Conservation (phyloP, 2,113 vertebrate species). For the Myrmecobius fasciatus region DNA sequence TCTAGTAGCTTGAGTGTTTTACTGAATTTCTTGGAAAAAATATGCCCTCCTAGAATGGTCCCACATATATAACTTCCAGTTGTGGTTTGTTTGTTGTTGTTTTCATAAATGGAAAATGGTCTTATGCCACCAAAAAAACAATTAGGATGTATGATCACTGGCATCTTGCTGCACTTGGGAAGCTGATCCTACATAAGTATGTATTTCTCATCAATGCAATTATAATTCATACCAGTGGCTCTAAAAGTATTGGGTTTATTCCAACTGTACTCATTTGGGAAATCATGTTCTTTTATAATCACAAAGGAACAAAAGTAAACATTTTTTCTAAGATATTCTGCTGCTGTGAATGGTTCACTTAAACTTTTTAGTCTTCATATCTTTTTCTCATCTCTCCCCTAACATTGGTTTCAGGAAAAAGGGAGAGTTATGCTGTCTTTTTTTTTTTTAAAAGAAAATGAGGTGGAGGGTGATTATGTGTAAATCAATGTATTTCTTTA, state of each 20-base stretch:
- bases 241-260: constrained; percentile 43
- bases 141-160: constrained; percentile 38
- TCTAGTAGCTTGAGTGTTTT: constrained; percentile 11
- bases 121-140: constrained; percentile 45
- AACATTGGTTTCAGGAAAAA: constrained; percentile 49
- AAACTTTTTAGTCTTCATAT: constrained; percentile 54
- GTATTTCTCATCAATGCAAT: constrained; percentile 39
- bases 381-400: constrained; percentile 52
- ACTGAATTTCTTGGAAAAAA: not conserved
- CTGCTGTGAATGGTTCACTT: constrained; percentile 44
- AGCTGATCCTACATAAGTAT: constrained; percentile 35
- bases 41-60: not conserved
- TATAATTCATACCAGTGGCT: constrained; percentile 61
- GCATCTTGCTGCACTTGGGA: constrained; percentile 50
- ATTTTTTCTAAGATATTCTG: constrained; percentile 54
- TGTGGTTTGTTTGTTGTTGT: constrained; percentile 29
- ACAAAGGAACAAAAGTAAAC: constrained; percentile 39
- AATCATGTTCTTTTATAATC: constrained; percentile 35
- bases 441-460: not conserved
- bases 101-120: constrained; percentile 43
- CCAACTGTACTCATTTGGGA: constrained; percentile 38
- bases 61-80: constrained; percentile 14
- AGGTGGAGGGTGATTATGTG: constrained; percentile 41
- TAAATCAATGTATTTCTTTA: constrained; percentile 45
- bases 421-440: constrained; percentile 59